phyloP scores from a whole-genome alignment of 2,797 vertebrate genomes.

The Enteromius trimaculatus region DNA sequence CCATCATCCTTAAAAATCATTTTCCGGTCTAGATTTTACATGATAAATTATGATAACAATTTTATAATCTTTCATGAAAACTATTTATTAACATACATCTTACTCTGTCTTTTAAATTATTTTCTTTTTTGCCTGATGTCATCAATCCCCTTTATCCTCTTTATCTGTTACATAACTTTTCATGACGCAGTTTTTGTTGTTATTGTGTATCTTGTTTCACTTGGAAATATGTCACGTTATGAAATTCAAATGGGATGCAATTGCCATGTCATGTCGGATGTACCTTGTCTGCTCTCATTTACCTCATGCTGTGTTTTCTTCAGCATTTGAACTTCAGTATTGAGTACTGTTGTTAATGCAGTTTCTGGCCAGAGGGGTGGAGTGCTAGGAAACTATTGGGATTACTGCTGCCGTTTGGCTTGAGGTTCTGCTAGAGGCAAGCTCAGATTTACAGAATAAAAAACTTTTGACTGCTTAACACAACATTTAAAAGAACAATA shows the following conservation, averaged over 20 bases:
- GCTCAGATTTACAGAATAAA: constrained; percentile 36
- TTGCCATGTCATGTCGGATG: neutral
- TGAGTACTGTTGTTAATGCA: constrained; percentile 22
- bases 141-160: neutral
- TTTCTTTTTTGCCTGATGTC: neutral
- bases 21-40: neutral
- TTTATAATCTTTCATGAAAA: neutral
- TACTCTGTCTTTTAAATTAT: neutral
- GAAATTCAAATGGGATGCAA: neutral
- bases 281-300: constrained; percentile 5
- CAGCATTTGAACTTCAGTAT: neutral
- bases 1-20: neutral
- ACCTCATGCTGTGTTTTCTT: constrained; percentile 10
- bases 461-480: constrained; percentile 40
- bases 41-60: neutral
- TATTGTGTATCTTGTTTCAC: neutral
- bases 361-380: constrained; percentile 38
- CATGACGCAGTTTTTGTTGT: neutral
- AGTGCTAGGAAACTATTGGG: constrained; percentile 21
- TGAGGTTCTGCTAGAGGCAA: constrained; percentile 59
- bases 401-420: constrained; percentile 57
- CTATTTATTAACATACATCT: neutral
- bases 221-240: neutral
- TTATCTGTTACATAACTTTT: neutral
- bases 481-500: constrained; percentile 21